phyloP scores from a whole-genome alignment of 2,113 vertebrate genomes.

The Callospermophilus lateralis region DNA sequence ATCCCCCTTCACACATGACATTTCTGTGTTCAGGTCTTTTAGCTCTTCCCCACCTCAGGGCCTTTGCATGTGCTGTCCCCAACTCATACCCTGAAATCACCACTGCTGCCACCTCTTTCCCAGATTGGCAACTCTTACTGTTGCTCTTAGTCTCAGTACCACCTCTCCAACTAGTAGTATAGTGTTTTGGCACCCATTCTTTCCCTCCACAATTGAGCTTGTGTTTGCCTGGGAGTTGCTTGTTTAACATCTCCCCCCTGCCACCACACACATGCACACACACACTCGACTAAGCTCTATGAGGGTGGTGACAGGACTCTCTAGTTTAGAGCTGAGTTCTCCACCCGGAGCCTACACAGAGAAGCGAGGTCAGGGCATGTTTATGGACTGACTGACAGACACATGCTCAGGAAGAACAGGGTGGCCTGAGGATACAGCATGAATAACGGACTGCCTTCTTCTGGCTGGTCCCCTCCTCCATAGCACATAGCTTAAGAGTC shows the following conservation, averaged over 20 bases:
- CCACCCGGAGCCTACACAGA: not conserved
- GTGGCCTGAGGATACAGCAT: not conserved
- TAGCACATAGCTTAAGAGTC: not conserved
- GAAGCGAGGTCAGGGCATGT: not conserved
- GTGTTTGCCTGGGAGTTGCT: not conserved
- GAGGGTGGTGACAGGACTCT: not conserved
- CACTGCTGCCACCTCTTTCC: not conserved
- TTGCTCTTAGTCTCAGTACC: not conserved
- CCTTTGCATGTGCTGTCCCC: not conserved
- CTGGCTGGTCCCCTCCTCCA: not conserved
- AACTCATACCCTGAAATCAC: not conserved
- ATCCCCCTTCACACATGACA: not conserved
- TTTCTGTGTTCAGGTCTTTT: not conserved
- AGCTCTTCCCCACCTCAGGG: not conserved
- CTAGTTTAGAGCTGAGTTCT: not conserved
- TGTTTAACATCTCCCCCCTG: not conserved
- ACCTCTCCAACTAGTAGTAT: not conserved
- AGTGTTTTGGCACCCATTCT: not conserved
- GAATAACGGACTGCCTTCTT: not conserved
- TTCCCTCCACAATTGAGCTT: not conserved
- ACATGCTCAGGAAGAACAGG: not conserved
- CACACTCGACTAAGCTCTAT: not conserved
- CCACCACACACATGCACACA: too few species aligned
- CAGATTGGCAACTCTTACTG: not conserved
- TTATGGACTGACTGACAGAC: not conserved